phyloP scores from a whole-genome alignment of 2,888 invertebrate genomes.

The Dastarcus helophoroides region DNA sequence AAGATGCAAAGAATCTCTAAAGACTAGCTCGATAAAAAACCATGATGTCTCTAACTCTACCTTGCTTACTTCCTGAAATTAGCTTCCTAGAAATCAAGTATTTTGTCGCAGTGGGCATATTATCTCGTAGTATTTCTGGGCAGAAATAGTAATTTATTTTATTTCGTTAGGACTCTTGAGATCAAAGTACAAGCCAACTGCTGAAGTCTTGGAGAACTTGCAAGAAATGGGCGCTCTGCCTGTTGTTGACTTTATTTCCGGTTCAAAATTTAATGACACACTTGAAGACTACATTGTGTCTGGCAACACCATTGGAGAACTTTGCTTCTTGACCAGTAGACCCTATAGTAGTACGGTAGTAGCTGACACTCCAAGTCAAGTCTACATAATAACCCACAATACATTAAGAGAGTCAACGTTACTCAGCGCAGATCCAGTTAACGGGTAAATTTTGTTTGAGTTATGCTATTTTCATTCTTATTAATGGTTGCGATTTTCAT shows the following conservation, averaged over 20 bases:
- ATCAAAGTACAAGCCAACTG: constrained; percentile 20
- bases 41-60: too few relatives aligned
- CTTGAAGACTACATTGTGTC: constrained; percentile 47
- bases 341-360: constrained; percentile 44
- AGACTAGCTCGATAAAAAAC: too few relatives aligned
- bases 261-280: constrained; percentile 38
- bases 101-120: too few relatives aligned
- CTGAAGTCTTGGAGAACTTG: constrained; percentile 39
- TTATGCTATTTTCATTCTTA: too few relatives aligned
- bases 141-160: neutral
- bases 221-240: constrained; percentile 41
- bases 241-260: constrained; percentile 42
- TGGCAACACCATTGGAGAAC: constrained; percentile 48
- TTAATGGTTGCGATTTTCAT: too few relatives aligned
- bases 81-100: too few relatives aligned
- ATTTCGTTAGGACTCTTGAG: constrained; percentile 5
- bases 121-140: neutral
- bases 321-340: constrained; percentile 45
- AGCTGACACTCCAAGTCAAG: constrained; percentile 48
- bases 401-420: too few relatives aligned
- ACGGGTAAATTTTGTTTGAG: too few relatives aligned
- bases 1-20: too few relatives aligned
- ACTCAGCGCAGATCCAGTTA: constrained; percentile 15
- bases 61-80: too few relatives aligned
- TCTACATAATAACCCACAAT: constrained; percentile 38